Evolutionary conservation across 2,888 invertebrate species (phyloP).

Genomic region (Polymixis flavicincta): DNA sequence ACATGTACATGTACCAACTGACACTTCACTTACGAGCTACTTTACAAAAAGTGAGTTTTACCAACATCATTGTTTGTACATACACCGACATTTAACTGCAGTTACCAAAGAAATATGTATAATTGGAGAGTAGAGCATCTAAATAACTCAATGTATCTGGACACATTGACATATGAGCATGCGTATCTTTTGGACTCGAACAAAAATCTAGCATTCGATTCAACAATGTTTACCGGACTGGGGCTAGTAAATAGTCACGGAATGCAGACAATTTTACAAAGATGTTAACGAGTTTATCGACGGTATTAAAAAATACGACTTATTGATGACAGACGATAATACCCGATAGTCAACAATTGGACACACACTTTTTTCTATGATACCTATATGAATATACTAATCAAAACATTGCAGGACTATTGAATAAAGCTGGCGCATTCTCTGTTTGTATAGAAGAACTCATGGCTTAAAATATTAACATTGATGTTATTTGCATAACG

Average conservation of each 20-base stretch:
- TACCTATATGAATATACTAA: not conserved
- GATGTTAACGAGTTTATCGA: not conserved
- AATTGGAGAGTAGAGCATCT: conserved; percentile 6
- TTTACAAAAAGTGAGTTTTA: not conserved
- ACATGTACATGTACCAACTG: not conserved
- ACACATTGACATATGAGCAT: not conserved
- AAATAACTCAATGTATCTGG: not conserved
- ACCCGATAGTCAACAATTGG: too few relatives aligned
- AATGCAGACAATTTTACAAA: conserved; percentile 1
- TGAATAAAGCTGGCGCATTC: too few relatives aligned
- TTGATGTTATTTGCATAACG: too few relatives aligned
- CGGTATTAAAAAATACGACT: conserved; percentile 2
- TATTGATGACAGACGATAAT: not conserved
- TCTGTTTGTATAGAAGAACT: too few relatives aligned
- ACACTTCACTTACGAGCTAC: not conserved
- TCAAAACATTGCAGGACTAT: conserved; percentile 16
- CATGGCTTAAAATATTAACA: too few relatives aligned
- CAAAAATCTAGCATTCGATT: not conserved
- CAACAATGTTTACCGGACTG: not conserved
- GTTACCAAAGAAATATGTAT: not conserved
- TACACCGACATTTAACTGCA: not conserved
- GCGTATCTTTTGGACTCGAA: not conserved
- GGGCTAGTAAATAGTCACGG: not conserved
- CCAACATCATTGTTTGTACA: conserved; percentile 1
- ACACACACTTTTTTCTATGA: conserved; percentile 4